Conservation (phyloP, 2,797 vertebrate genomes). For the Cygnus olor region DNA sequence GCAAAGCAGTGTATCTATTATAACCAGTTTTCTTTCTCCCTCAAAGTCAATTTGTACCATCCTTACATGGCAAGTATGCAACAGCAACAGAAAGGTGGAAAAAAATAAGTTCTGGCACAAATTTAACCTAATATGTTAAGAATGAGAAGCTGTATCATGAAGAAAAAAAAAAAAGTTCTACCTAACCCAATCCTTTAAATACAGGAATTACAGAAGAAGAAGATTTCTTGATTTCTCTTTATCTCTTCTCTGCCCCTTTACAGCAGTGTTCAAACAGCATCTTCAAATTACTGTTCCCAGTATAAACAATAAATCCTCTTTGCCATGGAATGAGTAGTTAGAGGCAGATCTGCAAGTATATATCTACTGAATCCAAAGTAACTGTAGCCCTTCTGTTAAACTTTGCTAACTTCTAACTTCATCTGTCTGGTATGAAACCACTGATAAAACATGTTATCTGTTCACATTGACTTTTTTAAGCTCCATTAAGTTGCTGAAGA, state of each 20-base stretch:
- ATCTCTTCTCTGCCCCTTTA: neutral
- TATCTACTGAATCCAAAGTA: neutral
- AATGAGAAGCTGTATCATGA: neutral
- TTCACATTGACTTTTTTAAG: neutral
- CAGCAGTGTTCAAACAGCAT: neutral
- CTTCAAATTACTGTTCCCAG: neutral
- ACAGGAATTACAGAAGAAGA: neutral
- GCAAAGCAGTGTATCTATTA: neutral
- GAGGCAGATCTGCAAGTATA: neutral
- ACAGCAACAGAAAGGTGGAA: neutral
- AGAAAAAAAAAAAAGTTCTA: neutral
- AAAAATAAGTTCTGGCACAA: neutral
- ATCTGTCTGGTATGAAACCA: conserved; percentile 44
- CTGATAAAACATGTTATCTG: neutral
- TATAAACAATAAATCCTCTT: conserved; percentile 9
- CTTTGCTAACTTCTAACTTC: conserved; percentile 39
- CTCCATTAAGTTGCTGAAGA: neutral
- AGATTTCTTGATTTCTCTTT: neutral
- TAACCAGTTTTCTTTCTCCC: neutral
- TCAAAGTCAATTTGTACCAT: neutral
- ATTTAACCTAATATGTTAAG: neutral
- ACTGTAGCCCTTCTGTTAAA: conserved; percentile 44
- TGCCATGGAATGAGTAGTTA: neutral
- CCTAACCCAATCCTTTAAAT: neutral
- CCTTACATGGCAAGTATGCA: neutral